phyloP scores from a whole-genome alignment of 2,888 invertebrate genomes.

The Caradrina kadenii region DNA sequence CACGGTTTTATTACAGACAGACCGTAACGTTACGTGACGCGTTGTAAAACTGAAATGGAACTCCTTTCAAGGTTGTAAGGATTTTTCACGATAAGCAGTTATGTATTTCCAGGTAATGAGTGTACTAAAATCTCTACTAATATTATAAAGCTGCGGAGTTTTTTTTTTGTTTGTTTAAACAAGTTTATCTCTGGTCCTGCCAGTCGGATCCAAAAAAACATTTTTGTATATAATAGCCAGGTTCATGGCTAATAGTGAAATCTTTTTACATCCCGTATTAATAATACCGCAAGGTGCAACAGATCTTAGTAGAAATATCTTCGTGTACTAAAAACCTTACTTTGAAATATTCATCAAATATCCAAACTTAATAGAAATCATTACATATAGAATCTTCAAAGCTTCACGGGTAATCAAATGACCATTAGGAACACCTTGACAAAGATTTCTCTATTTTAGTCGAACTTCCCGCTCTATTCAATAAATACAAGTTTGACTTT shows the following conservation, averaged over 20 bases:
- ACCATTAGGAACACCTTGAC: constrained; percentile 14
- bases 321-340: neutral
- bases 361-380: constrained; percentile 8
- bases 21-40: constrained; percentile 45
- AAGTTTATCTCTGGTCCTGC: too few species aligned
- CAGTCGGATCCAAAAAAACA: too few species aligned
- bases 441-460: constrained; percentile 22
- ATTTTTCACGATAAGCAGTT: constrained; percentile 36
- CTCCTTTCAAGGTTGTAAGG: constrained; percentile 30
- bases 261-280: too few species aligned
- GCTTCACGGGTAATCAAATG: constrained; percentile 28
- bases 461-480: constrained; percentile 15
- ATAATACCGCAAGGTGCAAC: too few species aligned
- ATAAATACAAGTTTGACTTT: constrained; percentile 26
- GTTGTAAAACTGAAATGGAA: constrained; percentile 57
- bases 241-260: too few species aligned
- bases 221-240: too few species aligned
- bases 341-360: constrained; percentile 8
- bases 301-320: neutral
- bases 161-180: too few species aligned
- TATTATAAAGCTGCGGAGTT: too few species aligned
- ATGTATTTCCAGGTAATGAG: constrained; percentile 14
- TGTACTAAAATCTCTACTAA: neutral
- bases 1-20: constrained; percentile 59
- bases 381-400: constrained; percentile 22